Percentiles rank a stretch among this genome's conserved stretches.
These are phyloP conservation scores for Hyppa rectilinea DNA, from an alignment of 2,888 invertebrate species.

Conservation along the genomic window DNA sequence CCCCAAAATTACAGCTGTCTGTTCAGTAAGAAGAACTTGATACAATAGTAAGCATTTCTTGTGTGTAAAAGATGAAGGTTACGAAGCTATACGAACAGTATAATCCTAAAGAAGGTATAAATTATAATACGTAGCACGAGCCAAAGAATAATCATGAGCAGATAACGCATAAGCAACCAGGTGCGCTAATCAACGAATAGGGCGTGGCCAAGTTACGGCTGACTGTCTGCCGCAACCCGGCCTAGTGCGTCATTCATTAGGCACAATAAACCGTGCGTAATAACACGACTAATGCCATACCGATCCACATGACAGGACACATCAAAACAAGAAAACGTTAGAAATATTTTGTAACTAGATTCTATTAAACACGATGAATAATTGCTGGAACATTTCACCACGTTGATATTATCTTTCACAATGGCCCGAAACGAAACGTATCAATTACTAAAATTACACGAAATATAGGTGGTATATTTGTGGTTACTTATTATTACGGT, in stretches of 20 bases:
- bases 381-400: slow-evolving; percentile 69
- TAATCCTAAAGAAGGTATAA: slow-evolving; percentile 9
- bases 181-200: slow-evolving; percentile 42
- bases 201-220: slow-evolving; percentile 50
- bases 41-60: too few relatives aligned
- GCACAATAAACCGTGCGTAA: slow-evolving; percentile 40
- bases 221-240: slow-evolving; percentile 36
- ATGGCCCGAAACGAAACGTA: slow-evolving; percentile 73
- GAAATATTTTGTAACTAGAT: slow-evolving; percentile 66
- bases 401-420: slow-evolving; percentile 74
- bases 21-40: too few relatives aligned
- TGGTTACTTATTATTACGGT: slow-evolving; percentile 68
- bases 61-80: too few relatives aligned
- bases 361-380: slow-evolving; percentile 66
- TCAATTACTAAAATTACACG: slow-evolving; percentile 74
- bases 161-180: slow-evolving; percentile 49
- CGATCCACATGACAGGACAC: slow-evolving; percentile 55
- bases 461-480: slow-evolving; percentile 68
- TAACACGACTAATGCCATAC: slow-evolving; percentile 55
- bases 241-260: slow-evolving; percentile 53
- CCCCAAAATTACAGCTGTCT: too few relatives aligned
- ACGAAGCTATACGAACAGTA: slow-evolving; percentile 14
- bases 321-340: slow-evolving; percentile 64
- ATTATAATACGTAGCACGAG: slow-evolving; percentile 2
- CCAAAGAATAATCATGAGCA: slow-evolving; percentile 28